phyloP scores from a whole-genome alignment of 2,113 vertebrate species.

The Emydocephalus ijimae region DNA sequence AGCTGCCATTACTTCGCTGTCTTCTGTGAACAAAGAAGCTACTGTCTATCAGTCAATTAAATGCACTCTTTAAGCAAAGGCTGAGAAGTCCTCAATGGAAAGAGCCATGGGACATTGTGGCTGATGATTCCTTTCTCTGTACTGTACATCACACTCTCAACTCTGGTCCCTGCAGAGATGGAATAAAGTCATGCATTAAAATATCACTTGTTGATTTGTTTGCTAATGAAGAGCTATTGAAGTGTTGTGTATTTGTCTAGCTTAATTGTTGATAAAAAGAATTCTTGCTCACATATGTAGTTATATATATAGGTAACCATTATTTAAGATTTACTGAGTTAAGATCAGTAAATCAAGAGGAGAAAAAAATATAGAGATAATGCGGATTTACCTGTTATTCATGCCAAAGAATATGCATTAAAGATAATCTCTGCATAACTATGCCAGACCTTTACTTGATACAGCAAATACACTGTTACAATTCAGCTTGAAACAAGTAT shows the following conservation, averaged over 20 bases:
- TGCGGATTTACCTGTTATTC: slow-evolving; percentile 62
- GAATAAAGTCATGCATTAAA: slow-evolving; percentile 88
- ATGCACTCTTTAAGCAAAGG: slow-evolving; percentile 83
- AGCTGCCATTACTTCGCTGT: slow-evolving; percentile 87
- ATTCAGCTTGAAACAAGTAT: neutral
- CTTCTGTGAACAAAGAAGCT: slow-evolving; percentile 87
- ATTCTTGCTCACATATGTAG: slow-evolving; percentile 71
- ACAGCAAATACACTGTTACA: neutral
- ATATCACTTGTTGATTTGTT: slow-evolving; percentile 90
- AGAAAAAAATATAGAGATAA: slow-evolving; percentile 55
- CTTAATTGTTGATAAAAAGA: slow-evolving; percentile 81
- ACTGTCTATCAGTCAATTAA: slow-evolving; percentile 93
- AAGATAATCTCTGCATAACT: neutral
- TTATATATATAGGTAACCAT: slow-evolving; percentile 66
- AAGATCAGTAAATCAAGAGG: slow-evolving; percentile 70
- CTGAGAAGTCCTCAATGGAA: slow-evolving; percentile 80
- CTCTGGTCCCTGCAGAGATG: slow-evolving; percentile 77
- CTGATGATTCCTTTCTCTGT: slow-evolving; percentile 84
- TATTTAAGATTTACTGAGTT: slow-evolving; percentile 74
- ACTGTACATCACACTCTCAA: slow-evolving; percentile 85
- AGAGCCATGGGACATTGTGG: slow-evolving; percentile 80
- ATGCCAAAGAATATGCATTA: slow-evolving; percentile 52
- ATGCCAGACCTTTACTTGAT: neutral
- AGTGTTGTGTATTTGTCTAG: slow-evolving; percentile 82
- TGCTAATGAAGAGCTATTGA: slow-evolving; percentile 88